Percentiles rank a stretch among this genome's conserved stretches.
Evolutionary conservation across 1,140 invertebrate species (phyloP).

Genomic region (Saccostrea glomerata): DNA sequence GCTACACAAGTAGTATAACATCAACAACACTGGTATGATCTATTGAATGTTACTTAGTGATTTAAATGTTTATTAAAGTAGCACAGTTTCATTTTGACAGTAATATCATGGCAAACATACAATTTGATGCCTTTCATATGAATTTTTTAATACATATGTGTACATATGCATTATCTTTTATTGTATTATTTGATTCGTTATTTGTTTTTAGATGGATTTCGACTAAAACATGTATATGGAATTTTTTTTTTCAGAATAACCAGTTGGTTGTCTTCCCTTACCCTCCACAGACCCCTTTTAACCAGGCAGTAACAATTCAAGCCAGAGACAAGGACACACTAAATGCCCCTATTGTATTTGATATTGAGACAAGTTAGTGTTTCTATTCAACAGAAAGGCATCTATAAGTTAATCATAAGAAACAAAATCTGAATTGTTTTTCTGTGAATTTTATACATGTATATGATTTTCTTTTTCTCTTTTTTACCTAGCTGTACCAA

Average conservation of each 20-base stretch:
- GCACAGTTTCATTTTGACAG: too few species aligned
- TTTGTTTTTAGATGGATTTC: not conserved
- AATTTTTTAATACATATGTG: too few species aligned
- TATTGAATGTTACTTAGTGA: not conserved
- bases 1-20: slow-evolving; percentile 19
- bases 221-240: too few species aligned
- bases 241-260: slow-evolving; percentile 8
- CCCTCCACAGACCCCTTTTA: slow-evolving; percentile 25
- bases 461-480: not conserved
- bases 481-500: slow-evolving; percentile 26
- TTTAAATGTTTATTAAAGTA: too few species aligned
- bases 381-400: not conserved
- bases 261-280: slow-evolving; percentile 29
- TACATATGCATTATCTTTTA: too few species aligned
- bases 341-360: slow-evolving; percentile 40
- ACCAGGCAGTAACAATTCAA: slow-evolving; percentile 41
- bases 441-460: not conserved
- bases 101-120: too few species aligned
- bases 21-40: slow-evolving; percentile 4
- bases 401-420: too few species aligned
- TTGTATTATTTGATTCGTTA: too few species aligned
- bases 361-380: slow-evolving; percentile 39
- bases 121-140: too few species aligned
- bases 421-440: too few species aligned
- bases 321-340: slow-evolving; percentile 45